Evolutionary conservation across 2,113 vertebrate species (phyloP), one percentile per base, ranked within the genome.

Genomic region (Tinamus guttatus): DNA sequence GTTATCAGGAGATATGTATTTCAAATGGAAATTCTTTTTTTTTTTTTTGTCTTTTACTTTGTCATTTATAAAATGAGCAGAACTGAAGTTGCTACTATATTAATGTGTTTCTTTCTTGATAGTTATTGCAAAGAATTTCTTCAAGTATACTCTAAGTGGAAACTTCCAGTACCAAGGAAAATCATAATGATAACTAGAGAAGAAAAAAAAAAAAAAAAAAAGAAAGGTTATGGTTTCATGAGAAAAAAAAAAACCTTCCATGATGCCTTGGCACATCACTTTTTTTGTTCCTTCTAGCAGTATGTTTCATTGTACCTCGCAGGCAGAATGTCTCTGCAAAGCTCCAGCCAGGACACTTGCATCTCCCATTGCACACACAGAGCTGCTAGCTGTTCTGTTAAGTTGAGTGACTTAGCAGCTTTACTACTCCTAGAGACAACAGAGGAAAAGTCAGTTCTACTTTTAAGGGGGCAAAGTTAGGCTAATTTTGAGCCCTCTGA

Each of bases 331-430:
- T 18, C 24, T 68, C 17, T 25, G 24, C 16, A 71, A 19, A 54
- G 52, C 15, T 1, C 1, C n/a, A 58, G 25, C 18, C 45, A 81
- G 51, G 13, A 36, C 0, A 0, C 67, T 17, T 49, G 15, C 9
- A 20, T 21, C 40, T 32, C 28, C 28, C 13, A 20, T 15, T 21
- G 43, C 13, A 27, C 58, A 38, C 32, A 62, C 8, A 5, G n/a
- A 11, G 24, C 47, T 47, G 22, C 20, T n/a, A 70, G 16, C 68
- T 70, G n/a, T 36, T 51, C 34, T 36, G n/a, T 18, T 7, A 25
- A 49, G n/a, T 25, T 51, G 68, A 4, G 34, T 1, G 2, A 27
- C 7, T 49, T 18, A 22, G 7, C 34, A 30, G 43, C 27, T 43
- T 58, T 19, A 19, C 30, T 59, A 54, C 11, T 45, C 24, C 24